Base-by-base conservation (phyloP, 2,888 invertebrate genomes). In the Cephus pygmeus region DNA sequence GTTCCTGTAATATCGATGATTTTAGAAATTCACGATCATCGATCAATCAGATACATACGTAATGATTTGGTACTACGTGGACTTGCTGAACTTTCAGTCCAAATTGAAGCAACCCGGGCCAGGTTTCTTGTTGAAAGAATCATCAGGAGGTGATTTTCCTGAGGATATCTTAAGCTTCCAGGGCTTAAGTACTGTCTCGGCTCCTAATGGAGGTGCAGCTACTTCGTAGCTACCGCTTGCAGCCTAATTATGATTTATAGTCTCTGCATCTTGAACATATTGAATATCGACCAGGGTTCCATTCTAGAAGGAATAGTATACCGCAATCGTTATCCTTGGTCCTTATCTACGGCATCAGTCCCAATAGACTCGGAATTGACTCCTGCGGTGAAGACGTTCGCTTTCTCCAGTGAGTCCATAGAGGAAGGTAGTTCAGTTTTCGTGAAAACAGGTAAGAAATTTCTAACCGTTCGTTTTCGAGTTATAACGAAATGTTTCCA, bases 171-270 rank as follows among this genome's bases (percentile, higher is more conserved):
- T 86, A 85, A 85, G 85, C 85, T 85, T 83, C 81, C 84, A 80
- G 83, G 84, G 79, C 81, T 56, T 56, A 56, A 56, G 88, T 85
- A 88, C 88, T 89, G 89, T 89, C 88, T 56, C 56, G 56, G 89
- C 84, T 85, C 86, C 88, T 89, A 89, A 89, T 89, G 88, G 88
- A 86, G 83, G 85, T 84, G 85, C 85, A 88, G 87, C 84, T 86
- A 84, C 87, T 87, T 83, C 84, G 83, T 83, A 83, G 87, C 89
- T 88, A 88, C 89, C 86, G 88, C 86, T 83, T 81, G 83, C 85
- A 85, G 85, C 87, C 88, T 89, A 89, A 89, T 89, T 89, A 89
- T 89, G 89, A 89, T 89, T 89, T 88, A 89, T 89, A 86, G 88
- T 87, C 85, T 82, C 83, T 77, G 84, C 86, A 86, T 85, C 86